Conservation (phyloP, 2,113 vertebrate genomes). For the Perccottus glenii region DNA sequence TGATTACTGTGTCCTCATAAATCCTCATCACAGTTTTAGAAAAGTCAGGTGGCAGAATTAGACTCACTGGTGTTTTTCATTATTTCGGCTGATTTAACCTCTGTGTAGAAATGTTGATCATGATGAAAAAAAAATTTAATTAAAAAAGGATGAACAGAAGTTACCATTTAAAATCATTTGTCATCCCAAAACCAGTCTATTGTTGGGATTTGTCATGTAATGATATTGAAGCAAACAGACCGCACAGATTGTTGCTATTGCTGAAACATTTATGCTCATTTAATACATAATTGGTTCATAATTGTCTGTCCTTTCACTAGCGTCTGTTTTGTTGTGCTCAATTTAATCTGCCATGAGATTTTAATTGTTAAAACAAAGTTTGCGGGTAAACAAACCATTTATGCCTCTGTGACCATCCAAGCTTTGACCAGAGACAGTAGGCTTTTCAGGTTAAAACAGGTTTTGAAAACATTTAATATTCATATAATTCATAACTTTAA, state of each 20-base stretch:
- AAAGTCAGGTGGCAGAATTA: not conserved
- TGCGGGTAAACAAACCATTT: slow-evolving; percentile 8
- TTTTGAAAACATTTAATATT: not conserved
- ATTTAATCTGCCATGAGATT: slow-evolving; percentile 3
- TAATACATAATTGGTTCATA: slow-evolving; percentile 9
- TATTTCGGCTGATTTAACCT: slow-evolving; percentile 12
- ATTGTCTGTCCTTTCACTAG: slow-evolving; percentile 8
- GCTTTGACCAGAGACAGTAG: not conserved
- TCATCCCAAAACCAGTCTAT: not conserved
- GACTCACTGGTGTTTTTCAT: slow-evolving; percentile 10
- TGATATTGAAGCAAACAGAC: not conserved
- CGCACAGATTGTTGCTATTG: slow-evolving; percentile 1
- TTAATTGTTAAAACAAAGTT: slow-evolving; percentile 5
- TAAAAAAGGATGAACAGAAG: slow-evolving; percentile 2
- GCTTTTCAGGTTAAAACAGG: not conserved
- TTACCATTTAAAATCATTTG: not conserved
- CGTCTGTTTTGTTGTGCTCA: not conserved
- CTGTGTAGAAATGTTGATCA: too few relatives aligned
- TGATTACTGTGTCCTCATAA: not conserved
- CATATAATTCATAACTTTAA: too few relatives aligned
- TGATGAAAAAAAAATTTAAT: not conserved
- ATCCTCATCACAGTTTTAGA: not conserved
- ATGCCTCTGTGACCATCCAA: not conserved
- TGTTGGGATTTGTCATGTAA: slow-evolving; percentile 1
- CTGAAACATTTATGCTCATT: slow-evolving; percentile 8